Percentiles rank a stretch among this genome's conserved stretches.
These are phyloP conservation scores for Holacanthus passer DNA, from an alignment of 2,113 vertebrate species.

Conservation along the genomic window DNA sequence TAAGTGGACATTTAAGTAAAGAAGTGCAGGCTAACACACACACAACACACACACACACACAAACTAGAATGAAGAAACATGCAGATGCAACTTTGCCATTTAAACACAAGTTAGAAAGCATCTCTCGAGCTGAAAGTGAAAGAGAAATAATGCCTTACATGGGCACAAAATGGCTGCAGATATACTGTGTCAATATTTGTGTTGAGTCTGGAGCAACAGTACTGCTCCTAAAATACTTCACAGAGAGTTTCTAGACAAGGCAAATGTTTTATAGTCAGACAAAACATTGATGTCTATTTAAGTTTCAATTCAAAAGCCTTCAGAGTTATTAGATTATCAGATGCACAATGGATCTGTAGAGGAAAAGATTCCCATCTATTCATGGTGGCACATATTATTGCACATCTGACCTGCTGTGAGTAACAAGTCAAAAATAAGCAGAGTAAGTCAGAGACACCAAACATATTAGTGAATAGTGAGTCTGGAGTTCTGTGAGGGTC, in stretches of 20 bases:
- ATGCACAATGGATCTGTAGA: not conserved
- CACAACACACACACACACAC: not conserved
- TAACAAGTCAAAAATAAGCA: not conserved
- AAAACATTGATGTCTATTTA: no score
- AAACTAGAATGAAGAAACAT: constrained; percentile 9
- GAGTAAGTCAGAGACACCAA: constrained; percentile 14
- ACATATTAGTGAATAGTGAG: not conserved
- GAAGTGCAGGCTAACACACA: not conserved
- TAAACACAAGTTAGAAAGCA: not conserved
- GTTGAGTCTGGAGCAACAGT: not conserved
- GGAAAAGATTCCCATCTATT: not conserved
- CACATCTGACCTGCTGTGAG: not conserved
- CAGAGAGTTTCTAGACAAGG: not conserved
- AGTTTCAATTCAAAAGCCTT: not conserved
- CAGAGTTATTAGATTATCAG: not conserved
- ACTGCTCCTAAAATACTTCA: not conserved
- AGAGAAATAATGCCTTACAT: not conserved
- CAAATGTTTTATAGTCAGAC: no score
- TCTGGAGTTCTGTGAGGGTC: constrained; percentile 1
- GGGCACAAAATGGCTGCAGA: not conserved
- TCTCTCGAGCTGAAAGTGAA: not conserved
- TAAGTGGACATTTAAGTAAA: not conserved
- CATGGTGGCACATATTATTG: not conserved
- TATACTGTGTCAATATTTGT: not conserved
- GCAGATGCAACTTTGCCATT: not conserved